phyloP scores from a whole-genome alignment of 2,888 invertebrate genomes.

The Apantesis nais region DNA sequence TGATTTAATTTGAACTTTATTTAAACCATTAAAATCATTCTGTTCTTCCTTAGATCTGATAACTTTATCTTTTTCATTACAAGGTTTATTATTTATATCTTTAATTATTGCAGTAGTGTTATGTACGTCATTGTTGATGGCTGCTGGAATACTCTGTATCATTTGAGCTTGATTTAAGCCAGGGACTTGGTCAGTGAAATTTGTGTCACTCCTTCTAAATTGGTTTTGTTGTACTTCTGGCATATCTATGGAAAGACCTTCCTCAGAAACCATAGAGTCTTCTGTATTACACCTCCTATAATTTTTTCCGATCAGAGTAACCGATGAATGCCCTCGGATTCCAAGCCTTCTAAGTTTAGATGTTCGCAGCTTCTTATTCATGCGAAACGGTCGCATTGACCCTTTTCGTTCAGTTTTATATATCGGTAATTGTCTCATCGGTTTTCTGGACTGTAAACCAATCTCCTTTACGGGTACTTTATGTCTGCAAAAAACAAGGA shows the following conservation, averaged over 20 bases:
- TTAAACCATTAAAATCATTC: too few relatives aligned
- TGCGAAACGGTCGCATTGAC: not conserved
- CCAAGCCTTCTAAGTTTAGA: not conserved
- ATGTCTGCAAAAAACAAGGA: not conserved
- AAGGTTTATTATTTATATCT: not conserved
- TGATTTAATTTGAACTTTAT: not conserved
- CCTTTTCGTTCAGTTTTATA: not conserved
- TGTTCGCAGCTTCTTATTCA: not conserved
- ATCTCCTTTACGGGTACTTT: not conserved
- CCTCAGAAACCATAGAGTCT: not conserved
- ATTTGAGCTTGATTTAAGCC: not conserved
- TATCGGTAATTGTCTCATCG: not conserved
- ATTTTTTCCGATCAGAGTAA: not conserved
- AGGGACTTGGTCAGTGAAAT: not conserved
- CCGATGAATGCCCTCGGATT: not conserved
- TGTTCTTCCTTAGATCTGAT: not conserved
- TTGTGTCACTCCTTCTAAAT: not conserved
- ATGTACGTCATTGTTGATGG: not conserved
- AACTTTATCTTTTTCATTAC: not conserved
- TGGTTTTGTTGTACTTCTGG: not conserved
- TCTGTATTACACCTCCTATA: not conserved
- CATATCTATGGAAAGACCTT: slow-evolving; percentile 4
- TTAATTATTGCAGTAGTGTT: not conserved
- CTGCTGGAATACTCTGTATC: not conserved
- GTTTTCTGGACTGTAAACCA: not conserved